phyloP scores from a whole-genome alignment of 1,140 invertebrate genomes.

The Drosophila varians region DNA sequence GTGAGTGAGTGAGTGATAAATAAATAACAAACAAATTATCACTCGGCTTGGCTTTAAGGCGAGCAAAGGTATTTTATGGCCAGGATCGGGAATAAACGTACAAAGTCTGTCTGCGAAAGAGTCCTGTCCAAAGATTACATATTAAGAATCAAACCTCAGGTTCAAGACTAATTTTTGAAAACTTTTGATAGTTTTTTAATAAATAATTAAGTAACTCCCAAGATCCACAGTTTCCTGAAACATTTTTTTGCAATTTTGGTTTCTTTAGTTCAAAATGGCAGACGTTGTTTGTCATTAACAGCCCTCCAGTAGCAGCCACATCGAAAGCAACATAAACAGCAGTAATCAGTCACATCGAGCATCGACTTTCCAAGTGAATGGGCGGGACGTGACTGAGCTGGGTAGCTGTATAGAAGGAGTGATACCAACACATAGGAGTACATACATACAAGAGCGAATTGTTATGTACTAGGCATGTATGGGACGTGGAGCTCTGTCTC shows the following conservation, averaged over 20 bases:
- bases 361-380: slow-evolving; percentile 80
- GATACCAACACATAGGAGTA: slow-evolving; percentile 12
- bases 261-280: slow-evolving; percentile 68
- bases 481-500: slow-evolving; percentile 31
- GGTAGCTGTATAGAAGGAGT: slow-evolving; percentile 14
- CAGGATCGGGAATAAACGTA: slow-evolving; percentile 23
- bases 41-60: slow-evolving; percentile 20
- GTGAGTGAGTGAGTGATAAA: slow-evolving; percentile 70
- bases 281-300: slow-evolving; percentile 77
- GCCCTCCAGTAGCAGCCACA: slow-evolving; percentile 30
- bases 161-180: background rate
- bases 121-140: slow-evolving; percentile 48
- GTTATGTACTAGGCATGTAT: slow-evolving; percentile 5
- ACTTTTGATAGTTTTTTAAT: too few relatives aligned
- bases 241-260: slow-evolving; percentile 25
- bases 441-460: slow-evolving; percentile 7
- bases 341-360: slow-evolving; percentile 80
- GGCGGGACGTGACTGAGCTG: slow-evolving; percentile 73
- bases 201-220: too few relatives aligned
- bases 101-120: background rate
- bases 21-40: slow-evolving; percentile 69
- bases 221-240: background rate
- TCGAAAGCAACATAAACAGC: slow-evolving; percentile 53
- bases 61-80: too few relatives aligned
- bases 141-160: slow-evolving; percentile 29